Evolutionary conservation across 2,113 vertebrate genomes (phyloP).

Genomic region (Notarius lentiginosus): DNA sequence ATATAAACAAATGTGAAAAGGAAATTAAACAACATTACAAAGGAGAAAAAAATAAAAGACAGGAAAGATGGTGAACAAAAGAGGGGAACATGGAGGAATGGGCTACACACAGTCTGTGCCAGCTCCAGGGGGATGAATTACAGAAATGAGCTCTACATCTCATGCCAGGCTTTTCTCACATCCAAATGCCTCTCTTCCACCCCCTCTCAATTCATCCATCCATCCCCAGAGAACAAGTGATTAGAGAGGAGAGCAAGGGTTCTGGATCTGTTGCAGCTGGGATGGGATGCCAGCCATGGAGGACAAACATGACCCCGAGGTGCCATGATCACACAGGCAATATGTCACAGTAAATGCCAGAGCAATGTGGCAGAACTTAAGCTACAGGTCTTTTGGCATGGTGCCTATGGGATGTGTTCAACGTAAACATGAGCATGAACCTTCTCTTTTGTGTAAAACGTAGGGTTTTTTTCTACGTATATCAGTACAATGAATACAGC

Average conservation of each 20-base stretch:
- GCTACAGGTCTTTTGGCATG: conserved; percentile 71
- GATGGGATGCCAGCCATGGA: conserved; percentile 71
- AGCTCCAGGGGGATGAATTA: conserved; percentile 70
- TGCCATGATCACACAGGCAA: conserved; percentile 72
- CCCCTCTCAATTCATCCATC: conserved; percentile 48
- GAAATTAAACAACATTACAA: conserved; percentile 38
- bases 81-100: conserved; percentile 37
- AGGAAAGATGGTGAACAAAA: conserved; percentile 5
- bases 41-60: conserved; percentile 20
- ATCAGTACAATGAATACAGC: background rate
- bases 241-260: conserved; percentile 69
- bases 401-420: conserved; percentile 1
- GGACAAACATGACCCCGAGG: conserved; percentile 73
- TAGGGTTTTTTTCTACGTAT: background rate
- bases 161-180: conserved; percentile 71
- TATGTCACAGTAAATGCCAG: conserved; percentile 72
- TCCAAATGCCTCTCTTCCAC: conserved; percentile 40
- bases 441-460: background rate
- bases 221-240: conserved; percentile 68
- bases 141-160: conserved; percentile 75
- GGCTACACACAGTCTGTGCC: conserved; percentile 65
- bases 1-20: conserved; percentile 35
- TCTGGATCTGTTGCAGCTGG: conserved; percentile 44
- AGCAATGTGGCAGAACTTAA: conserved; percentile 56
- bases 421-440: background rate